These are phyloP conservation scores for Cercopithecus neglectus DNA, from an alignment of 2,797 vertebrate genomes.

Conservation along the genomic window DNA sequence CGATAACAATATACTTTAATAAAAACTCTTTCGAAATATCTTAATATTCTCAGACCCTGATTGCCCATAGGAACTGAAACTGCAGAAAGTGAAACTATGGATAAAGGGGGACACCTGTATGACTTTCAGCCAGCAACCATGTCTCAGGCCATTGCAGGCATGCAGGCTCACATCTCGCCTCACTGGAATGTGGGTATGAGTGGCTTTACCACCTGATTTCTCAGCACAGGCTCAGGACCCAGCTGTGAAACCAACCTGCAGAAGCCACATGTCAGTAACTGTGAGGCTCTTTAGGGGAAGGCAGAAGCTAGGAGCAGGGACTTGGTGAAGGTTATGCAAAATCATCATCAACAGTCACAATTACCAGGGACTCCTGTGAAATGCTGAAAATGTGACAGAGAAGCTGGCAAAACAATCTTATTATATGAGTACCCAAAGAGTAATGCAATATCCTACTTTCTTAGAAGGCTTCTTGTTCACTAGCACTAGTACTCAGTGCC, in stretches of 20 bases:
- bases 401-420: not conserved
- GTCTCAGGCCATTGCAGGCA: not conserved
- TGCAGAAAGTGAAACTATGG: not conserved
- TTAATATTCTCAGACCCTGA: not conserved
- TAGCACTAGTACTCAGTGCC: not conserved
- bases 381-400: not conserved
- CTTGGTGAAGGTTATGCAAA: not conserved
- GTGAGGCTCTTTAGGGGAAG: not conserved
- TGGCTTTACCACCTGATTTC: not conserved
- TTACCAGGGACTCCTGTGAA: not conserved
- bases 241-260: not conserved
- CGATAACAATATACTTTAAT: not conserved
- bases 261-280: not conserved
- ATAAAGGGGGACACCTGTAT: not conserved
- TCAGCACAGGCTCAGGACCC: not conserved
- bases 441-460: not conserved
- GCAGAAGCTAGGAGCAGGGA: not conserved
- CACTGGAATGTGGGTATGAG: rapidly evolving
- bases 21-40: not conserved
- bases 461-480: not conserved
- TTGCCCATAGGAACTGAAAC: not conserved
- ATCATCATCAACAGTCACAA: not conserved
- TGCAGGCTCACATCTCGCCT: not conserved
- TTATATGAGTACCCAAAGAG: not conserved
- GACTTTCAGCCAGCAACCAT: not conserved